These are phyloP conservation scores for Daphoenositta chrysoptera DNA, from an alignment of 2,113 vertebrate species.

Conservation along the genomic window DNA sequence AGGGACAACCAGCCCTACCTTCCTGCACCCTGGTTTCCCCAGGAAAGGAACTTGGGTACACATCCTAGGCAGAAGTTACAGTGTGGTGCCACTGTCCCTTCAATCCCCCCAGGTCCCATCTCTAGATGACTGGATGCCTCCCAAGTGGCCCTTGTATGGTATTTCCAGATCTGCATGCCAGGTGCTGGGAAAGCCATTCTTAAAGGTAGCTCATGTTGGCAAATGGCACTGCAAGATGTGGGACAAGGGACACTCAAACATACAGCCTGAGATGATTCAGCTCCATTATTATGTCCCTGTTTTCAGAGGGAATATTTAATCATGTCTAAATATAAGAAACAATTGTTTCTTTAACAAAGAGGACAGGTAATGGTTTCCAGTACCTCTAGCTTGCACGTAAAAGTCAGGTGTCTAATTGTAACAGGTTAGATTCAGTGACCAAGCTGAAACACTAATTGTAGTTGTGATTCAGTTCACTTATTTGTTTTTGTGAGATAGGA, in stretches of 20 bases:
- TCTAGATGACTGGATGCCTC: not conserved
- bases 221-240: not conserved
- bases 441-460: no score
- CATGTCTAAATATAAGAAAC: not conserved
- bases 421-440: no score
- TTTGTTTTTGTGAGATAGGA: no score
- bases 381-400: not conserved
- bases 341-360: not conserved
- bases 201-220: not conserved
- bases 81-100: not conserved
- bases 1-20: not conserved
- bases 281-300: not conserved
- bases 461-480: no score
- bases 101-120: not conserved
- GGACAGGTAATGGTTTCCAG: not conserved
- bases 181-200: not conserved
- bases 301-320: not conserved
- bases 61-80: not conserved
- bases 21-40: not conserved
- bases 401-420: not conserved
- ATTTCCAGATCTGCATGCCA: not conserved
- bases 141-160: not conserved
- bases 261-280: not conserved
- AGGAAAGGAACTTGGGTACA: not conserved
- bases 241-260: not conserved